phyloP scores from a whole-genome alignment of 64 coral and sea anemone species.

The Cladopsammia gracilis region DNA sequence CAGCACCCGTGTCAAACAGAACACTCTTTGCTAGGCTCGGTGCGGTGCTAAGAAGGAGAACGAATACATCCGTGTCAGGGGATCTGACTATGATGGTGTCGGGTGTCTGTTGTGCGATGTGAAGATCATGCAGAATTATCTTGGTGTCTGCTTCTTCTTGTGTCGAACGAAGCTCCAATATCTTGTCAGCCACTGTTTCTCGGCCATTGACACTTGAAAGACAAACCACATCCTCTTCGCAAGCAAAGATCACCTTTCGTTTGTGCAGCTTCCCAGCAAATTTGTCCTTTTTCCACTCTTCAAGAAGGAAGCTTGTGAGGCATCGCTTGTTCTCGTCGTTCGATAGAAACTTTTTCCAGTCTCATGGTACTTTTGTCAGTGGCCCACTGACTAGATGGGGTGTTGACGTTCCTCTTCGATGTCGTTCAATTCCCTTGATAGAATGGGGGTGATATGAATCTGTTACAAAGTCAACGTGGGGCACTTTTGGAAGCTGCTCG shows the following conservation, averaged over 20 bases:
- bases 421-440: slow-evolving; percentile 11
- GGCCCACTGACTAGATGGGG: slow-evolving; percentile 30
- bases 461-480: slow-evolving; percentile 8
- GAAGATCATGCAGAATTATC: not conserved
- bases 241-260: too few species aligned
- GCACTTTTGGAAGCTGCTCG: not conserved
- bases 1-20: not conserved
- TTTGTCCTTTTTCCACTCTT: too few species aligned
- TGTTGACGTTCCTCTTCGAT: not conserved
- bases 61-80: too few species aligned
- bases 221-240: too few species aligned
- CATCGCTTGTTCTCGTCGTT: slow-evolving; percentile 47
- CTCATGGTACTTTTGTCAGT: slow-evolving; percentile 12
- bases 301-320: too few species aligned
- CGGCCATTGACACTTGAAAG: not conserved
- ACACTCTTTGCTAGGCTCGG: not conserved
- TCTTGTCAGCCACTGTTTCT: not conserved
- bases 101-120: not conserved
- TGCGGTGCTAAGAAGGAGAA: too few species aligned
- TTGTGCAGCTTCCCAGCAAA: too few species aligned
- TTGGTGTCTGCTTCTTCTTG: slow-evolving; percentile 8
- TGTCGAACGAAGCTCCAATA: slow-evolving; percentile 10
- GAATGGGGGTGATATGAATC: slow-evolving; percentile 12
- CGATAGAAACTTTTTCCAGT: slow-evolving; percentile 33
- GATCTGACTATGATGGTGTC: too few species aligned